Evolutionary conservation across 1,140 invertebrate genomes (phyloP).

Genomic region (Monomorium pharaonis): DNA sequence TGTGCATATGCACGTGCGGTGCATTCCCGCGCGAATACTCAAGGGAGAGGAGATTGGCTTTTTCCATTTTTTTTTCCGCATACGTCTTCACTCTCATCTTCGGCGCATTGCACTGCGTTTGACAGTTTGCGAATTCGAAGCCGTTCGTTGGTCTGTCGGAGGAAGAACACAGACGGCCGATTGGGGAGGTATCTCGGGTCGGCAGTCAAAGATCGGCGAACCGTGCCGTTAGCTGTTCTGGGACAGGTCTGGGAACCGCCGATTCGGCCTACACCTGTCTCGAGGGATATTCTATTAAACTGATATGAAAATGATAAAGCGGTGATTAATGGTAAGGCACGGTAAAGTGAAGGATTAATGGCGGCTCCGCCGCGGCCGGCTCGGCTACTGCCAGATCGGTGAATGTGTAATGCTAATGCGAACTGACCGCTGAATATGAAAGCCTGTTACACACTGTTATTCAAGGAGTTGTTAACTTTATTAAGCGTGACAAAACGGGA

Average conservation of each 20-base stretch:
- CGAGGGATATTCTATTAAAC: constrained; percentile 65
- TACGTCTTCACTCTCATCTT: constrained; percentile 4
- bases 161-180: neutral
- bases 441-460: constrained; percentile 71
- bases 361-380: neutral
- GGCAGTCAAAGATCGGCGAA: neutral
- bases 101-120: neutral
- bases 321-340: constrained; percentile 65
- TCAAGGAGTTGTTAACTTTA: constrained; percentile 66
- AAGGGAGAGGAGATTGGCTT: neutral
- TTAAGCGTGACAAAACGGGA: constrained; percentile 74
- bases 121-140: neutral
- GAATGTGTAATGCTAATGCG: constrained; percentile 73
- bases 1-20: constrained; percentile 59
- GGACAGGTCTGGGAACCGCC: neutral
- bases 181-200: neutral
- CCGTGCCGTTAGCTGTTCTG: neutral
- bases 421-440: constrained; percentile 73
- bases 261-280: neutral
- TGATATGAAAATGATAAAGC: constrained; percentile 73
- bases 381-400: constrained; percentile 63
- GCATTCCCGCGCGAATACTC: constrained; percentile 53
- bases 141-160: neutral
- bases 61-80: neutral
- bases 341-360: constrained; percentile 66